Evolutionary conservation across 2,113 vertebrate genomes (phyloP).

Genomic region (Daphoenositta chrysoptera): DNA sequence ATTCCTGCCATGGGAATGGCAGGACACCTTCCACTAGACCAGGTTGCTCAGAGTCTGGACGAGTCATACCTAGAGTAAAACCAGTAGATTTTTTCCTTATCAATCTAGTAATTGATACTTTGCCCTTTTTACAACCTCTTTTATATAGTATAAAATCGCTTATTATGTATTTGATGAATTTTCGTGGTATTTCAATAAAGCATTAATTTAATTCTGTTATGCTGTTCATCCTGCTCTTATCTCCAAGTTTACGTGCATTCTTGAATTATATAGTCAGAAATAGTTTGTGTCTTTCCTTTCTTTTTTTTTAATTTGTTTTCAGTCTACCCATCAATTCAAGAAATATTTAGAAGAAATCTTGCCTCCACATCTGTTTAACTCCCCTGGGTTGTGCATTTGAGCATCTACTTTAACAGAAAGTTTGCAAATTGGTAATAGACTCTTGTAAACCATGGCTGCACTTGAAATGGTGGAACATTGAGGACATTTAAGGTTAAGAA

Average conservation of each 20-base stretch:
- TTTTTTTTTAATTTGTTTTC: not conserved
- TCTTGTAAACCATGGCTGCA: conserved; percentile 34
- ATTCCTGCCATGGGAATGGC: not conserved
- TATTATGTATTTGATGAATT: not conserved
- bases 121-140: not conserved
- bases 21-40: not conserved
- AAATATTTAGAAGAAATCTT: not conserved
- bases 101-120: not conserved
- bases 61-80: not conserved
- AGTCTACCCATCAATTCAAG: not conserved
- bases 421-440: conserved; percentile 22
- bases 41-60: not conserved
- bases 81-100: not conserved
- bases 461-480: conserved; percentile 65
- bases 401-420: not conserved
- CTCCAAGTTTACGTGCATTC: not conserved
- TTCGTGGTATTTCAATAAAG: not conserved
- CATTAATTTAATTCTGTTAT: not conserved
- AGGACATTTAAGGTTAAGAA: conserved; percentile 71
- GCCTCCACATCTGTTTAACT: not conserved
- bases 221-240: not conserved
- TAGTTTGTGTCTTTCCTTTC: not conserved
- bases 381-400: not conserved
- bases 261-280: not conserved
- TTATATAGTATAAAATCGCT: not conserved